A percentile compares a stretch with the other conserved stretches of the same genome.
phyloP scores from a whole-genome alignment of 2,113 vertebrate species.

The Boleophthalmus pectinirostris region DNA sequence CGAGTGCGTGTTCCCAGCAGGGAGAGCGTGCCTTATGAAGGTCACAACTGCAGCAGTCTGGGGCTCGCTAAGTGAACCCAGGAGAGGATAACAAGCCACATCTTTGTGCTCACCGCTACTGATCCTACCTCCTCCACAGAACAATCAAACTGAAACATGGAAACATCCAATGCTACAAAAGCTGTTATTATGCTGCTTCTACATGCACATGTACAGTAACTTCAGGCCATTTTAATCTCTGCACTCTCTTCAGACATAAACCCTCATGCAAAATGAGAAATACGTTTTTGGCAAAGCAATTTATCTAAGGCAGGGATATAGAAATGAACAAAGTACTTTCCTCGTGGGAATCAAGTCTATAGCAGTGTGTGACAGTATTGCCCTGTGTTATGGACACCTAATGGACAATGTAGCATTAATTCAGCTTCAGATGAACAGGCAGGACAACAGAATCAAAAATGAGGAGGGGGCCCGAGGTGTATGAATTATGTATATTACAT shows the following conservation, averaged over 20 bases:
- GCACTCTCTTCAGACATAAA: slow-evolving; percentile 28
- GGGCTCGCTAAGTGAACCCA: slow-evolving; percentile 76
- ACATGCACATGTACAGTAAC: slow-evolving; percentile 51
- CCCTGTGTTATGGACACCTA: slow-evolving; percentile 78
- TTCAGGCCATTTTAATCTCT: slow-evolving; percentile 48
- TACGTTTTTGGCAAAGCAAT: slow-evolving; percentile 64
- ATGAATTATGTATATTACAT: slow-evolving; percentile 95
- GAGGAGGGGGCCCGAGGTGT: slow-evolving; percentile 75
- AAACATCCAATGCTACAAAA: slow-evolving; percentile 13
- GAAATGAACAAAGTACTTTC: slow-evolving; percentile 59
- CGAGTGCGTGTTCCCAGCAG: slow-evolving; percentile 74
- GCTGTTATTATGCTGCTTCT: slow-evolving; percentile 21
- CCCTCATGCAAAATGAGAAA: slow-evolving; percentile 56
- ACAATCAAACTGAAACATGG: slow-evolving; percentile 35
- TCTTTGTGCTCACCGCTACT: slow-evolving; percentile 63
- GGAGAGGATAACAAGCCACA: slow-evolving; percentile 75
- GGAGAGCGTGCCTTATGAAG: slow-evolving; percentile 77
- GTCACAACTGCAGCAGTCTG: slow-evolving; percentile 78
- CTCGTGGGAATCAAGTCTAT: slow-evolving; percentile 71
- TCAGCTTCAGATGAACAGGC: slow-evolving; percentile 87
- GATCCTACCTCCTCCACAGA: slow-evolving; percentile 53
- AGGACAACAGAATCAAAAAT: slow-evolving; percentile 84
- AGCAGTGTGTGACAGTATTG: slow-evolving; percentile 75
- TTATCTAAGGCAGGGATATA: slow-evolving; percentile 36
- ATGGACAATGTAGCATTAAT: slow-evolving; percentile 84